These are phyloP conservation scores for Haliclystus octoradiatus DNA, from an alignment of 30 jellyfish, hydroid and myxozoan genomes.

Conservation along the genomic window DNA sequence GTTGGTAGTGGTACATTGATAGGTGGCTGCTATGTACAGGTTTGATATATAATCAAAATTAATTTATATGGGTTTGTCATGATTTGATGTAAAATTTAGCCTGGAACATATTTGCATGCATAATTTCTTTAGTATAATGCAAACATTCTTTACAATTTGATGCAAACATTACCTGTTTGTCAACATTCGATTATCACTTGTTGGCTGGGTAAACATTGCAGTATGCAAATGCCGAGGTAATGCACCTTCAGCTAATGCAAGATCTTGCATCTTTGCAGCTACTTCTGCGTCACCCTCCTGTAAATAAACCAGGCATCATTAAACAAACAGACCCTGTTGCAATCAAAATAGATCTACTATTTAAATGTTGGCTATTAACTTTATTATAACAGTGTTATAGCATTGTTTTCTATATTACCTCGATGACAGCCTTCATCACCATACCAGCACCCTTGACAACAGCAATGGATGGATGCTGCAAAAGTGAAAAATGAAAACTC, in stretches of 20 bases:
- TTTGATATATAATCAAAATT: no score
- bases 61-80: no score
- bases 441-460: constrained; percentile 96
- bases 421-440: constrained; percentile 94
- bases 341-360: neutral
- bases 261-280: constrained; percentile 88
- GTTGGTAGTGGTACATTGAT: no score
- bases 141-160: no score
- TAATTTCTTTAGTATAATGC: no score
- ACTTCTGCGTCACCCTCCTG: constrained; percentile 92
- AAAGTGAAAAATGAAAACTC: neutral
- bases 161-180: constrained; percentile 52
- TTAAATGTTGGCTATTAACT: neutral
- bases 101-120: neutral
- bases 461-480: constrained; percentile 87
- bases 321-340: neutral
- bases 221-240: constrained; percentile 82
- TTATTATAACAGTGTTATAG: no score
- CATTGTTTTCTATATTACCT: constrained; percentile 36
- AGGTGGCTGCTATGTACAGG: no score
- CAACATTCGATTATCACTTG: constrained; percentile 57
- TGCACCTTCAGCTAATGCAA: constrained; percentile 97
- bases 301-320: neutral
- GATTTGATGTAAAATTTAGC: no score
- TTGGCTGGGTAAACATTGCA: constrained; percentile 68